Evolutionary conservation across 2,888 invertebrate species (phyloP), one percentile per base, ranked within the genome.

Genomic region (Dryomyza anilis): DNA sequence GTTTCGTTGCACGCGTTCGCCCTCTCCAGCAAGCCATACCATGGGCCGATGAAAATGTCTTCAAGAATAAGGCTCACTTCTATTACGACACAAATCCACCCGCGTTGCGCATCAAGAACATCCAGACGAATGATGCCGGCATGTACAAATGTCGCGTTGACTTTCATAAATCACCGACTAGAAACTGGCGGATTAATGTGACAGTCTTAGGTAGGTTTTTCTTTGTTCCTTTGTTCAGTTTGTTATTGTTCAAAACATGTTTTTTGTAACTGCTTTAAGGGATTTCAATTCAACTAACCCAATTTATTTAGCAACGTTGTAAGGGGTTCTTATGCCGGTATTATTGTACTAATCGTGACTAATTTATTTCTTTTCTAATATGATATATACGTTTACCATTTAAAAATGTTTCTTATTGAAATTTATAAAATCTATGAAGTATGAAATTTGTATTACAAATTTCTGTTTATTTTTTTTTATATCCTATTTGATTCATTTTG

Each of bases 151-250:
- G 94, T 80, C 85, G 92, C 69, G 92, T 93, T 68, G 95, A 95
- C 84, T 95, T 94, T 85, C 89, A 91, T 77, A 91, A 90, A 78
- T 93, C 94, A n/a, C 93, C 94, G 0, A 94, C 94, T 3, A 89
- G 92, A 79, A 93, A 95, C 81, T 93, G 93, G 70, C 88, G 93
- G 78, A 91, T 95, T 74, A 94, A 94, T 83, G 87, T 95, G 67
- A 94, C 94, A 68, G 91, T 95, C 59, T 89, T 95, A 74, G 91
- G 95, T 95, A 86, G 91, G 93, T 75, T 19, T 53, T 12, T 16
- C 16, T 48, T n/a, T n/a, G n/a, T n/a, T n/a, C n/a, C n/a, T n/a
- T n/a, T n/a, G n/a, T n/a, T n/a, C n/a, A n/a, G n/a, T n/a, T n/a
- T n/a, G n/a, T n/a, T n/a, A n/a, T n/a, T n/a, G n/a, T n/a, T n/a